Evolutionary conservation across 2,797 vertebrate genomes (phyloP), one percentile per base, ranked within the genome.

Genomic region (Dryobates pubescens): DNA sequence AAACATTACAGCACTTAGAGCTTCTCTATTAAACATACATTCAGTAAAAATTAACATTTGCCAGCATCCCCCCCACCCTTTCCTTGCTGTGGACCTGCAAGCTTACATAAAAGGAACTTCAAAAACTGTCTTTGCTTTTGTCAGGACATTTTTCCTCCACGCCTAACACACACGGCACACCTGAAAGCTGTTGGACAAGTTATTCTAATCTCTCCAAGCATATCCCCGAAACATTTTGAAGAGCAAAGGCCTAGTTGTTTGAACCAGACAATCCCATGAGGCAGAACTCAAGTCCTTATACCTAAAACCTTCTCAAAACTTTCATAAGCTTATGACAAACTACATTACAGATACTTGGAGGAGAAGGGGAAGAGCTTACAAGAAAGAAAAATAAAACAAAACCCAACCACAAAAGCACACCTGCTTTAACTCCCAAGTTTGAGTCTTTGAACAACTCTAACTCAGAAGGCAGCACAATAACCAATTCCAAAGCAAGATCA

Each of bases 171-270:
- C 38, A 18, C 29, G 85, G 67, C 93, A 92, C 90, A 86, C 94
- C 92, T 93, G 89, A 88, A 94, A 96, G 92, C 89, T 70, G 93
- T 19, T 12, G 7, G 92, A 94, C 96, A 81, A 94, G 94, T 96
- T 96, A 89, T 91, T 93, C 90, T 94, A 83, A 96, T 92, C 93
- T 94, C 92, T 70, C 26, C 70, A 58, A 89, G 76, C 93, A 84
- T 14, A 94, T 81, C 90, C 93, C 41, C 49, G 75, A 88, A 84
- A 81, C 54, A 24, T 59, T 74, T 3, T 38, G 49, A 71, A 89
- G 43, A 87, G 75, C 69, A 62, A 63, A 88, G 45, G 84, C 86
- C 17, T 47, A 17, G 34, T 4, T 62, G n/a, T 41, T 63, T 75
- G 20, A 88, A 75, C 38, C 10, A 27, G 68, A 36, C 64, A 79